A percentile compares a stretch with the other conserved stretches of the same genome.
Evolutionary conservation across 2,888 invertebrate species (phyloP).

Genomic region (Polyploca ridens): DNA sequence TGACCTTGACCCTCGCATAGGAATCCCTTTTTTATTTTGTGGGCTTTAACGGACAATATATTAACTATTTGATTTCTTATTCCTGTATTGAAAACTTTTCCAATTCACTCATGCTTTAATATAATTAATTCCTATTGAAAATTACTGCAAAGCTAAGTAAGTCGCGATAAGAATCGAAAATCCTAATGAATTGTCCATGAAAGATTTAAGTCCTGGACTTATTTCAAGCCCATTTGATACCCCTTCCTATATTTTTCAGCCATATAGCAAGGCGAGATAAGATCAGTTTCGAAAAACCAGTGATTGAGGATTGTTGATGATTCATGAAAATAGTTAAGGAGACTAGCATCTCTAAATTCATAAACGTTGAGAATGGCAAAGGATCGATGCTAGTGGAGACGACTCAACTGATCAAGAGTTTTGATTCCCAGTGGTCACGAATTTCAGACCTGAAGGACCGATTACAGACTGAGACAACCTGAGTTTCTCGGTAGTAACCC

Average conservation of each 20-base stretch:
- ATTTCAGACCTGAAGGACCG: not conserved
- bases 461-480: not conserved
- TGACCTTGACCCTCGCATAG: not conserved
- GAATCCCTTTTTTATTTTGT: not conserved
- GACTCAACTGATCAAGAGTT: not conserved
- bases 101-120: not conserved
- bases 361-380: not conserved
- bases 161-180: not conserved
- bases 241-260: no score
- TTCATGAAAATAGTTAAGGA: no score
- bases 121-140: not conserved
- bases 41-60: not conserved
- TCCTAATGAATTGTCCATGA: no score
- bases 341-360: no score
- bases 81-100: not conserved
- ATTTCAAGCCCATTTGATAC: no score
- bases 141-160: not conserved
- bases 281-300: no score
- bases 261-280: no score
- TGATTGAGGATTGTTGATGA: no score
- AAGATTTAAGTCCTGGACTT: no score
- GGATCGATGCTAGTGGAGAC: no score
- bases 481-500: not conserved
- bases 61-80: not conserved
- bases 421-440: not conserved